A percentile compares a stretch with the other conserved stretches of the same genome.
Conservation (phyloP, 2,888 invertebrate genomes). For the Drosophila neotestacea region DNA sequence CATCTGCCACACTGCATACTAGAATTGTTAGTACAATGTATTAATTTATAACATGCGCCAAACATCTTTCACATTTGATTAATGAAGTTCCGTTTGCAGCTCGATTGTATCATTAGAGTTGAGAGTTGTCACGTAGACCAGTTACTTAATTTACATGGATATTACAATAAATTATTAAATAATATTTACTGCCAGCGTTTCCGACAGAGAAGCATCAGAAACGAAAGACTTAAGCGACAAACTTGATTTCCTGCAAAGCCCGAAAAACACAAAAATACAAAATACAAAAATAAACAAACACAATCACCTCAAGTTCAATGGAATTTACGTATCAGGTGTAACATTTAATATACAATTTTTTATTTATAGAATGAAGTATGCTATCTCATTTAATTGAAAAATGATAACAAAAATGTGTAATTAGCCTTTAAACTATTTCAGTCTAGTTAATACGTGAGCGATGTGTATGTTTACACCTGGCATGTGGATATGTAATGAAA, state of each 20-base stretch:
- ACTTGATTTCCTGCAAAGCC: constrained; percentile 63
- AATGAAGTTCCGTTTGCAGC: constrained; percentile 24
- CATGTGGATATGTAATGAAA: constrained; percentile 60
- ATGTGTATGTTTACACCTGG: constrained; percentile 28
- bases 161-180: constrained; percentile 48
- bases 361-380: neutral
- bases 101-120: constrained; percentile 23
- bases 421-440: constrained; percentile 41
- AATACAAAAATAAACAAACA: neutral
- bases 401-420: neutral
- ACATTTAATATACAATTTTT: neutral
- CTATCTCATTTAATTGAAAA: neutral
- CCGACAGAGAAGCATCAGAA: constrained; percentile 45
- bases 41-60: constrained; percentile 41
- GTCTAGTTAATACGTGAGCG: constrained; percentile 36
- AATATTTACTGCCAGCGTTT: constrained; percentile 30
- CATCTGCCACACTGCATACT: constrained; percentile 10
- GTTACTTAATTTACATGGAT: constrained; percentile 43
- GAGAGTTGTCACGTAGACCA: constrained; percentile 54
- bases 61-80: constrained; percentile 43
- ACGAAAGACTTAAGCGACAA: constrained; percentile 72
- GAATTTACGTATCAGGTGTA: constrained; percentile 22
- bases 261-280: constrained; percentile 28
- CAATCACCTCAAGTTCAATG: constrained; percentile 28
- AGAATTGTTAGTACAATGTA: constrained; percentile 12